These are phyloP conservation scores for Pavo muticus DNA, from an alignment of 2,113 vertebrate genomes.

Conservation along the genomic window DNA sequence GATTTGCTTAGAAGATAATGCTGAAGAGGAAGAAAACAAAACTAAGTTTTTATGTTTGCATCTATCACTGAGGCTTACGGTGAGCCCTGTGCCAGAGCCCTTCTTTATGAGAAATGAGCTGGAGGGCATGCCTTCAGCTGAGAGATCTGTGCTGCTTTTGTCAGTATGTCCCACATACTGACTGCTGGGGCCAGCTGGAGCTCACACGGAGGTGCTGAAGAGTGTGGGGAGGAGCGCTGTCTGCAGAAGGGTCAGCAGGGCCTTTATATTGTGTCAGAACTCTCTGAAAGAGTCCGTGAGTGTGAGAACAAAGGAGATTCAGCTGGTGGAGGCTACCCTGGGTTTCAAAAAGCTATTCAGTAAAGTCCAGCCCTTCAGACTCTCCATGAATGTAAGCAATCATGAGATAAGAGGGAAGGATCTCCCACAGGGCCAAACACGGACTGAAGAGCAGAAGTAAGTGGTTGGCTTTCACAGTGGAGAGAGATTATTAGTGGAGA, in stretches of 20 bases:
- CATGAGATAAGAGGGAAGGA: neutral
- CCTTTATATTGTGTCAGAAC: neutral
- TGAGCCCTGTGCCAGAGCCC: neutral
- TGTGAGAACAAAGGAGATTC: neutral
- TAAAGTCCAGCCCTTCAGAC: neutral
- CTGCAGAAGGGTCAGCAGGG: neutral
- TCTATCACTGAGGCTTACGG: neutral
- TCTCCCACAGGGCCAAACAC: neutral
- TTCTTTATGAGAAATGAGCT: neutral
- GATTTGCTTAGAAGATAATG: neutral
- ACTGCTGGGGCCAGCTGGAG: neutral
- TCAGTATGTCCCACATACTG: neutral
- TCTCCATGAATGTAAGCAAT: neutral
- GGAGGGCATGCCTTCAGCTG: neutral
- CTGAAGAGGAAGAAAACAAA: neutral
- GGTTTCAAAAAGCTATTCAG: neutral
- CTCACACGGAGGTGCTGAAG: neutral
- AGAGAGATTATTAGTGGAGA: neutral
- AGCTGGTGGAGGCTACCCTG: neutral
- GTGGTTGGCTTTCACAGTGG: neutral
- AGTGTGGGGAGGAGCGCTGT: neutral
- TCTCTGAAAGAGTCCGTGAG: neutral
- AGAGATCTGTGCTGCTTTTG: neutral
- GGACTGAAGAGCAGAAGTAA: neutral
- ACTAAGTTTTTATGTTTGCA: neutral